Conservation (phyloP, 2,888 invertebrate genomes). For the Pyrrhosoma nymphula region DNA sequence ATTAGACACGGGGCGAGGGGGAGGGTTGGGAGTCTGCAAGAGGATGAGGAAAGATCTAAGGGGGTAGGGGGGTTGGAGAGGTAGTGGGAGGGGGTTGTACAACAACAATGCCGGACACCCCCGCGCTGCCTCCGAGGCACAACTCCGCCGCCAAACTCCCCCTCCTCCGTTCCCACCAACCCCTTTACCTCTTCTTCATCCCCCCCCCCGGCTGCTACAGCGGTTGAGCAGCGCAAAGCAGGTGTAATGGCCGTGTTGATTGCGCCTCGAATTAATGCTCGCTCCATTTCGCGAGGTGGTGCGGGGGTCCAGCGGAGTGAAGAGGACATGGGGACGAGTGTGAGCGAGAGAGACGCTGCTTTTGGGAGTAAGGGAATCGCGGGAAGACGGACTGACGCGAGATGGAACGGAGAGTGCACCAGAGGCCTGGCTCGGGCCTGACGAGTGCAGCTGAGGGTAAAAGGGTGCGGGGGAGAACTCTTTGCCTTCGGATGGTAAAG, state of each 20-base stretch:
- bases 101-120: not conserved
- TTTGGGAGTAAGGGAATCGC: no score
- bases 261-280: not conserved
- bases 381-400: no score
- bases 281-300: not conserved
- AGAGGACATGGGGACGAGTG: not conserved
- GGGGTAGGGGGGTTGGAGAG: not conserved
- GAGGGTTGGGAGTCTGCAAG: not conserved
- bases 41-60: not conserved
- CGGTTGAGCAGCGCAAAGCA: not conserved
- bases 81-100: not conserved
- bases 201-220: not conserved
- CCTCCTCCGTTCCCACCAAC: no score
- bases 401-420: not conserved
- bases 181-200: no score
- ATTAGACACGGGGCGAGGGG: conserved; percentile 3
- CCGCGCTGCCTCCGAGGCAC: not conserved
- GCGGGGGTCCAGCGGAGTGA: not conserved
- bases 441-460: no score
- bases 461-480: no score
- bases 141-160: not conserved
- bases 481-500: no score
- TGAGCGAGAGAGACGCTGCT: no score
- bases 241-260: conserved; percentile 19
- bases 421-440: not conserved